phyloP scores from a whole-genome alignment of 2,888 invertebrate species.

The Thecocarcelia acutangulata region DNA sequence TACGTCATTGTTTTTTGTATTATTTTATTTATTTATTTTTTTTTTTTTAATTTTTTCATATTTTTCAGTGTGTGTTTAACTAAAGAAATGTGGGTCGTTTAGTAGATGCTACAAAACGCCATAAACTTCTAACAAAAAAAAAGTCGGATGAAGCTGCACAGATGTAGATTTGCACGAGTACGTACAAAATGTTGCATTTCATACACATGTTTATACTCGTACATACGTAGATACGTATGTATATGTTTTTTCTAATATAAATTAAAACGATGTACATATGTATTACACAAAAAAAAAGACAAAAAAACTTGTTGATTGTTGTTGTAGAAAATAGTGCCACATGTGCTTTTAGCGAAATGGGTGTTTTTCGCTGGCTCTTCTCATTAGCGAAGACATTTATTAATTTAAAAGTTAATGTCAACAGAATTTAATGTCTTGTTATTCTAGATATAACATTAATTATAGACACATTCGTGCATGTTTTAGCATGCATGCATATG shows the following conservation, averaged over 20 bases:
- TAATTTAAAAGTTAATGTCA: slow-evolving; percentile 45
- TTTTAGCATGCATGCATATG: background rate
- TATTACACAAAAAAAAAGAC: slow-evolving; percentile 4
- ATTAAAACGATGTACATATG: slow-evolving; percentile 36
- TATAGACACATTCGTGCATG: background rate
- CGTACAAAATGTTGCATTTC: no score
- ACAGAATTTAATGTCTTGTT: background rate
- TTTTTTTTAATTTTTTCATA: slow-evolving; percentile 8
- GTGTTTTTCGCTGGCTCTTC: background rate
- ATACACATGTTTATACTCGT: background rate
- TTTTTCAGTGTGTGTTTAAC: slow-evolving; percentile 1
- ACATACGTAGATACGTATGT: background rate
- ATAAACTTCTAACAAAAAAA: slow-evolving; percentile 18
- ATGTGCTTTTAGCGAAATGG: slow-evolving; percentile 1
- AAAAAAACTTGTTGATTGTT: slow-evolving; percentile 45
- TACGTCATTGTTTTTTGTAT: slow-evolving; percentile 58
- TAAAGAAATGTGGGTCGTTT: slow-evolving; percentile 44
- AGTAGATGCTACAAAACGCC: slow-evolving; percentile 29
- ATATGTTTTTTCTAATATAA: slow-evolving; percentile 5
- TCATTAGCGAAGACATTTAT: slow-evolving; percentile 19
- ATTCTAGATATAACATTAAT: background rate
- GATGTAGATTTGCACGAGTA: no score
- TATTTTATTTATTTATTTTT: slow-evolving; percentile 1
- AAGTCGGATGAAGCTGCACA: slow-evolving; percentile 13
- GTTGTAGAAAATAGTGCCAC: slow-evolving; percentile 15